Evolutionary conservation across 2,113 vertebrate genomes (phyloP).

Genomic region (Argyrosomus japonicus): DNA sequence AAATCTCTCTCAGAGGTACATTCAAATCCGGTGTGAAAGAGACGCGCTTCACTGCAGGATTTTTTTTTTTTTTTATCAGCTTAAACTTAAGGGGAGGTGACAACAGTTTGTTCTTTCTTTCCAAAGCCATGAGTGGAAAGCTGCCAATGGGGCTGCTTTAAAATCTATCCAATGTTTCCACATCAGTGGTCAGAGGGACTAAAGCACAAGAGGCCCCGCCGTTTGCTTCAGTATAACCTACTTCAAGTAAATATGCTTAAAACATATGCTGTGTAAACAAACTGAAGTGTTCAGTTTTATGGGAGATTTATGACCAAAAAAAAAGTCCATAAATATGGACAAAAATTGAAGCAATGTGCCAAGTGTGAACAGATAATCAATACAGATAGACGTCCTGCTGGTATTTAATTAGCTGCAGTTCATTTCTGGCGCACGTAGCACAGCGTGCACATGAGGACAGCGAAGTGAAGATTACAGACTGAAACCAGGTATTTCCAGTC

Average conservation of each 20-base stretch:
- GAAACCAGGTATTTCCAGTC: background rate
- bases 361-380: background rate
- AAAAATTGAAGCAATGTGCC: background rate
- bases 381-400: background rate
- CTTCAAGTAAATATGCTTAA: background rate
- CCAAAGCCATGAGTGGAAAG: constrained; percentile 68
- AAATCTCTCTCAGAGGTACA: background rate
- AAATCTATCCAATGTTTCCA: constrained; percentile 78
- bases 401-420: constrained; percentile 28
- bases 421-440: background rate
- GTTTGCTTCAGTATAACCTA: background rate
- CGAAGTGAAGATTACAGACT: background rate
- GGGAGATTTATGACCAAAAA: background rate
- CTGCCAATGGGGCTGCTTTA: constrained; percentile 71
- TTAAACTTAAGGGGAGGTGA: constrained; percentile 41
- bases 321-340: background rate
- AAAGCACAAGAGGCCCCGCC: constrained; percentile 3
- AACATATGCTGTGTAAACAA: background rate
- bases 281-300: background rate
- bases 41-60: background rate
- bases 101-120: constrained; percentile 42
- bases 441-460: background rate
- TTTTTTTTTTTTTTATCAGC: constrained; percentile 38
- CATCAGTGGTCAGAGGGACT: constrained; percentile 40
- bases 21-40: background rate